A percentile compares a stretch with the other conserved stretches of the same genome.
Evolutionary conservation across 2,113 vertebrate species (phyloP).

Genomic region (Saguinus midas): DNA sequence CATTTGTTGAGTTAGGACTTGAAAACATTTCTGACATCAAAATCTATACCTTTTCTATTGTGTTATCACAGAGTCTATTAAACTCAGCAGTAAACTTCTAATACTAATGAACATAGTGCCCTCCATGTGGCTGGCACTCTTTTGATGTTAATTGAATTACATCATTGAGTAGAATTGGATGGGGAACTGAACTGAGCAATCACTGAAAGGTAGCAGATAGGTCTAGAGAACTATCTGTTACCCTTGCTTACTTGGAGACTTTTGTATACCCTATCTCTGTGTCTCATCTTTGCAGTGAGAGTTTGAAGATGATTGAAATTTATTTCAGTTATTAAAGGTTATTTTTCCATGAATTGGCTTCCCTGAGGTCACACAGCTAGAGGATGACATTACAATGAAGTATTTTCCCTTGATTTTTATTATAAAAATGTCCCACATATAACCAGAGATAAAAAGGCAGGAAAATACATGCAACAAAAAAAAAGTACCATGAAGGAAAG

Average conservation of each 20-base stretch:
- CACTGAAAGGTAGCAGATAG: too few relatives aligned
- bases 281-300: neutral
- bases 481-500: neutral
- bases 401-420: conserved; percentile 30
- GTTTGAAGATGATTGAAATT: neutral
- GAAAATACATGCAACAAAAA: neutral
- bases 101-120: neutral
- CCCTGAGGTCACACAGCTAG: neutral
- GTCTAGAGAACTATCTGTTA: neutral
- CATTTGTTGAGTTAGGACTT: neutral
- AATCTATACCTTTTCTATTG: neutral
- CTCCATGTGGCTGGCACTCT: neutral
- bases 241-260: neutral
- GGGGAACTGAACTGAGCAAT: neutral
- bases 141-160: neutral
- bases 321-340: neutral
- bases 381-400: neutral
- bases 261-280: neutral
- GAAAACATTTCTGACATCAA: neutral
- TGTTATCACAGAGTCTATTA: neutral
- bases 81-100: neutral
- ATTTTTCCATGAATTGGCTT: conserved; percentile 12
- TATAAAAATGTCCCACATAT: conserved; percentile 3
- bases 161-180: neutral
- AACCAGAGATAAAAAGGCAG: conserved; percentile 7